Evolutionary conservation across 1,140 invertebrate species (phyloP).

Genomic region (Caerostris extrusa): DNA sequence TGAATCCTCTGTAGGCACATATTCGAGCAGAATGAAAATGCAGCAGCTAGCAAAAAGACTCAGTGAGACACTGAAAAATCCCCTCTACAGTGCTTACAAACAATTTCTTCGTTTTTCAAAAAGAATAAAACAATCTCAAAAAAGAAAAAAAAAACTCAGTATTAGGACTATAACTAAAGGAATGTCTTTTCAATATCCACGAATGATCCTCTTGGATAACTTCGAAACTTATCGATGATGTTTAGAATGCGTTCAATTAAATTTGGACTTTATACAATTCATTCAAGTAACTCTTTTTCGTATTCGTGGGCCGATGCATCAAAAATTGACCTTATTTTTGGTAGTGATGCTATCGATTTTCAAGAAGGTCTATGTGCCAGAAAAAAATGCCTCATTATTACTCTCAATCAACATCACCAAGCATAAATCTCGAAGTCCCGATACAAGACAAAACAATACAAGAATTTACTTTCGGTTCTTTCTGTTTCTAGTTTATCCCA

Average conservation of each 20-base stretch:
- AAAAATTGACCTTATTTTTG: slow-evolving; percentile 13
- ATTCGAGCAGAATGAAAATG: neutral
- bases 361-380: neutral
- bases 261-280: neutral
- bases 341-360: neutral
- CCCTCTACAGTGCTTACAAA: neutral
- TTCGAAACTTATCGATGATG: neutral
- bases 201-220: neutral
- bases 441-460: too few relatives aligned
- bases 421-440: too few relatives aligned
- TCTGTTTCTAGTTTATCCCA: slow-evolving; percentile 1
- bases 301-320: neutral
- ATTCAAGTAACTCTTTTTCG: neutral
- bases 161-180: neutral
- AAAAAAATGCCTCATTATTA: neutral
- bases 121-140: neutral
- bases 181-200: neutral
- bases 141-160: neutral
- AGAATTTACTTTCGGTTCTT: neutral
- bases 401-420: neutral
- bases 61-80: neutral
- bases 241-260: neutral
- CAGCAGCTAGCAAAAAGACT: neutral
- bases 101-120: neutral
- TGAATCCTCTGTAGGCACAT: neutral